Conservation (phyloP, 2,888 invertebrate species). For the Camponotus fellah region DNA sequence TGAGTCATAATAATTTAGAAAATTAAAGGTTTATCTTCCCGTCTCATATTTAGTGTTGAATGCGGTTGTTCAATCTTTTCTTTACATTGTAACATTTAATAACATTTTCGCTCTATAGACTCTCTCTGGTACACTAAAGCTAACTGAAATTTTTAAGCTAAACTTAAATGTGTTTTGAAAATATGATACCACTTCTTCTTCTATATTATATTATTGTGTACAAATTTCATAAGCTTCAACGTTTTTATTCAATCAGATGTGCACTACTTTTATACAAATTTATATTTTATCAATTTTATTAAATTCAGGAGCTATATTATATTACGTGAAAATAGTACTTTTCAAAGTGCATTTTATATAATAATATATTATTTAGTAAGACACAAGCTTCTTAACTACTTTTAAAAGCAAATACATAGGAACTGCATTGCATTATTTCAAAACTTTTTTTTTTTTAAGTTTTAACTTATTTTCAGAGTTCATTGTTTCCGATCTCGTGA, state of each 20-base stretch:
- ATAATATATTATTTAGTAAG: constrained; percentile 11
- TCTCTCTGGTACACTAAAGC: not conserved
- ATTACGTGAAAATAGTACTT: not conserved
- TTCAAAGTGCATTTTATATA: not conserved
- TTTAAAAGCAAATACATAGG: not conserved
- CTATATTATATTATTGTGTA: not conserved
- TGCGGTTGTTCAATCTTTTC: not conserved
- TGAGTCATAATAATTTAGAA: constrained; percentile 26
- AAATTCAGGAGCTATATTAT: not conserved
- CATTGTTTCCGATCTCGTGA: not conserved
- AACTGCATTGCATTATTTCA: not conserved
- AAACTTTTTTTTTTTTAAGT: not conserved
- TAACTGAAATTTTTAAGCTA: not conserved
- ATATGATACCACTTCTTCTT: not conserved
- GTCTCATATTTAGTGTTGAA: constrained; percentile 5
- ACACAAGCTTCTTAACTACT: not conserved
- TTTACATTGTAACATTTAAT: not conserved
- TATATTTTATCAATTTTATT: constrained; percentile 6
- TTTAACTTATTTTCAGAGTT: not conserved
- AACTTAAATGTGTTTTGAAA: not conserved
- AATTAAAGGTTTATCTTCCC: constrained; percentile 19
- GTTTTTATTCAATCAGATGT: not conserved
- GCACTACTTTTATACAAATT: not conserved
- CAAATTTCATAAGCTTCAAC: not conserved
- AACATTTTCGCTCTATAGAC: constrained; percentile 1